Evolutionary conservation across 2,797 vertebrate species (phyloP), one percentile per base, ranked within the genome.

Genomic region (Crocidura indochinensis): DNA sequence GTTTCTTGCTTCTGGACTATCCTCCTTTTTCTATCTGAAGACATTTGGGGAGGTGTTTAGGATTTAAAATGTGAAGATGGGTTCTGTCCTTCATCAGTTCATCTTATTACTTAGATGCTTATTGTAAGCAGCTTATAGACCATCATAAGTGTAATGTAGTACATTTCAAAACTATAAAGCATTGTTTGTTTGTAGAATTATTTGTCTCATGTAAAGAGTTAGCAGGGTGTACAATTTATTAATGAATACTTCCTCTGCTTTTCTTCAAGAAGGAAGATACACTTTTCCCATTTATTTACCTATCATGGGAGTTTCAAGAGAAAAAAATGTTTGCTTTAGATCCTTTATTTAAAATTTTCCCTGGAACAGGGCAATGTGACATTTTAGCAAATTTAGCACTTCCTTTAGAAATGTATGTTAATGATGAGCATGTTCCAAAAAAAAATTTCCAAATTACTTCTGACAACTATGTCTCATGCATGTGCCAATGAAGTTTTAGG

Each of bases 141-240:
- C 88, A 27, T 53, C 91, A 94, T 95, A 95, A 95, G 92, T 83
- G 89, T 88, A 94, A 93, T 94, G 95, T 89, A 95, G 77, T 93
- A 64, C 69, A 73, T 77, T 93, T 74, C 88, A 73, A 95, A 94
- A 87, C 74, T 53, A 14, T 62, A 88, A 95, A 80, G 80, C 91
- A 56, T 27, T 67, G 62, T 81, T 95, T 94, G 64, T 91, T 91
- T 91, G 72, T 78, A 81, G 87, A 74, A 78, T 78, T 86, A 87
- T 92, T 87, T 92, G 73, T 93, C 90, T 92, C 90, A 72, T 91
- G 87, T 87, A 74, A 87, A 49, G 71, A 78, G 77, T 92, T 71
- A 93, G 44, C 81, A 65, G 27, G 68, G 24, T 17, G 19, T 38
- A 72, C 8, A 1, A 80, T 94, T 95, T 90, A 89, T 95, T 91